phyloP scores from a whole-genome alignment of 2,797 vertebrate species.

The Hemibagrus guttatus region DNA sequence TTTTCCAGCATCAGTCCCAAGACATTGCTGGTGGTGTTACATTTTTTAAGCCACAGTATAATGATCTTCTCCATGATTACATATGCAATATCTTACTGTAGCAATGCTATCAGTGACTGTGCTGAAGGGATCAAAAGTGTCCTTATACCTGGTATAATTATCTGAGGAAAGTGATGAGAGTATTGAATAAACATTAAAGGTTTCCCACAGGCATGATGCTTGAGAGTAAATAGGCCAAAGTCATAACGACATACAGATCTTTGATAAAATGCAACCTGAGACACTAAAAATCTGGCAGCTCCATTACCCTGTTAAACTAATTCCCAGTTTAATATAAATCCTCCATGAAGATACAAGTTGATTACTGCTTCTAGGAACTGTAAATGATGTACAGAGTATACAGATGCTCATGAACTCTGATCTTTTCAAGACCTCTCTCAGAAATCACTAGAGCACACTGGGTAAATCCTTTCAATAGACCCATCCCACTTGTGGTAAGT shows the following conservation, averaged over 20 bases:
- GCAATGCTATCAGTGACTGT: background rate
- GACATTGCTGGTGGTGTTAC: conserved; percentile 35
- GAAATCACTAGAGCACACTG: conserved; percentile 15
- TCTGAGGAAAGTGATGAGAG: background rate
- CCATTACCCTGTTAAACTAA: background rate
- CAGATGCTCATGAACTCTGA: background rate
- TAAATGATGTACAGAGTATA: background rate
- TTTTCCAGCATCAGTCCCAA: conserved; percentile 31
- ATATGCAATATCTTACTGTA: background rate
- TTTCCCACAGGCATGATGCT: background rate
- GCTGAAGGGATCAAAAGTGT: background rate
- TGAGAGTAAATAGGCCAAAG: background rate
- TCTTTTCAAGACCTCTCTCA: conserved; percentile 1
- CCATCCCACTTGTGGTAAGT: conserved; percentile 48
- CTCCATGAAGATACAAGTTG: background rate
- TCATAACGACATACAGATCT: background rate
- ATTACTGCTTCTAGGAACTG: background rate
- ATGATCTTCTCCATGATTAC: conserved; percentile 4
- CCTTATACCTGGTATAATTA: background rate
- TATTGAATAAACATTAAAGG: background rate
- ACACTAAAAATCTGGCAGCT: background rate
- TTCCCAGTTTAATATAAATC: background rate
- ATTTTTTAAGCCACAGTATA: conserved; percentile 1
- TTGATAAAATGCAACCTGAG: background rate
- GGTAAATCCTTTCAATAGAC: conserved; percentile 29